A percentile compares a stretch with the other conserved stretches of the same genome.
phyloP scores from a whole-genome alignment of 1,140 invertebrate genomes.

The Littorina saxatilis region DNA sequence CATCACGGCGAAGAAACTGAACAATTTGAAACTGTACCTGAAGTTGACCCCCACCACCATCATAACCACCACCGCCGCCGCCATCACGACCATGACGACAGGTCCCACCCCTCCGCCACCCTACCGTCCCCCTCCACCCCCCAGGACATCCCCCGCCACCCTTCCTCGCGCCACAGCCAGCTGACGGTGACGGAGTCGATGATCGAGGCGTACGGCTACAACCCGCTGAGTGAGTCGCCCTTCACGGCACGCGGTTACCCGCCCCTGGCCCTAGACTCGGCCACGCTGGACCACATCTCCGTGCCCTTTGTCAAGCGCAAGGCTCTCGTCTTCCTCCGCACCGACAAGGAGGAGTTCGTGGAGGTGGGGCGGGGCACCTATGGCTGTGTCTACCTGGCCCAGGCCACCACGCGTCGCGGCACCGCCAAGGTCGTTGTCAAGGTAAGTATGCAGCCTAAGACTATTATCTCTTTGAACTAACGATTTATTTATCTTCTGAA shows the following conservation, averaged over 20 bases:
- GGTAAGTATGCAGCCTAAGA: too few species aligned
- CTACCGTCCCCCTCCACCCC: not conserved
- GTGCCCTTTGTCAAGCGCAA: constrained; percentile 42
- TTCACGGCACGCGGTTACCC: constrained; percentile 33
- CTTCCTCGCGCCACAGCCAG: not conserved
- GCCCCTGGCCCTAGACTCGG: not conserved
- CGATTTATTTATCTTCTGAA: not conserved
- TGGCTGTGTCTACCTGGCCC: constrained; percentile 50
- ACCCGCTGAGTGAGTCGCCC: constrained; percentile 30
- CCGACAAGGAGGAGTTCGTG: constrained; percentile 44
- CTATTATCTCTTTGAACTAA: too few species aligned
- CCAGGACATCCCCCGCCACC: not conserved
- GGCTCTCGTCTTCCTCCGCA: constrained; percentile 36
- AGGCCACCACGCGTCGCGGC: constrained; percentile 33
- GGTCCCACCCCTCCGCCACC: not conserved
- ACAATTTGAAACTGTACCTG: too few species aligned
- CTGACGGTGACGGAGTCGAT: constrained; percentile 15
- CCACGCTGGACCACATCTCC: constrained; percentile 43
- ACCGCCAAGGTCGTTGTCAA: constrained; percentile 44
- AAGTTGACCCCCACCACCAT: not conserved
- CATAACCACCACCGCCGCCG: not conserved
- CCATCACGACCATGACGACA: not conserved
- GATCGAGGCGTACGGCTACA: constrained; percentile 34
- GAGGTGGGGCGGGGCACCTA: constrained; percentile 48
- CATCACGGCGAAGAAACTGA: too few species aligned